These are phyloP conservation scores for Micronisus gabar DNA, from an alignment of 2,113 vertebrate species.

Conservation along the genomic window DNA sequence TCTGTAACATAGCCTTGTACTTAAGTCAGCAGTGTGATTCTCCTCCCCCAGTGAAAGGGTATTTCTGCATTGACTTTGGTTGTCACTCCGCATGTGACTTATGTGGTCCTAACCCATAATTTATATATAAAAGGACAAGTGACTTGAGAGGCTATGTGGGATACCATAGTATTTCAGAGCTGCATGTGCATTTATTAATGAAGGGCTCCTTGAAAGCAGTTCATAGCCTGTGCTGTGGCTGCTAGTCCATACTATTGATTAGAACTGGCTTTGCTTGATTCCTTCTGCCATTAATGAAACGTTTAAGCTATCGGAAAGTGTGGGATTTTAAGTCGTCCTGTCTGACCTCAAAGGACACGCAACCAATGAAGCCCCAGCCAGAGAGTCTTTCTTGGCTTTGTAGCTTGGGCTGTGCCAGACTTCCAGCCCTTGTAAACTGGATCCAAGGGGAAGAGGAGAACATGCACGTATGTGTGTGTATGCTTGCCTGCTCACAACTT, in stretches of 20 bases:
- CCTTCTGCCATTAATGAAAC: neutral
- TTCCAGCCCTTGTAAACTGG: neutral
- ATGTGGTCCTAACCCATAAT: neutral
- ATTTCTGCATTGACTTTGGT: neutral
- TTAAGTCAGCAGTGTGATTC: neutral
- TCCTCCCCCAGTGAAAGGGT: neutral
- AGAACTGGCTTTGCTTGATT: neutral
- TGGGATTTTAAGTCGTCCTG: neutral
- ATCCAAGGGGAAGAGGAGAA: neutral
- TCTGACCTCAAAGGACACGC: neutral
- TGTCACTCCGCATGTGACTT: neutral
- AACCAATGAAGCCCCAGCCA: neutral
- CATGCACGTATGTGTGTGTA: accelerated
- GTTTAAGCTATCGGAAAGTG: neutral
- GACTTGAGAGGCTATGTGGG: neutral
- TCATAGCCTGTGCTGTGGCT: neutral
- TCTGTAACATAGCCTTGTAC: neutral
- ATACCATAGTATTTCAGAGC: neutral
- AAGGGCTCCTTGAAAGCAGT: neutral
- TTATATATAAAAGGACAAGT: neutral
- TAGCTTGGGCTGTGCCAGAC: neutral
- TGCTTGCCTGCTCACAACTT: too few relatives aligned
- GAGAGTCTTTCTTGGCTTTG: neutral
- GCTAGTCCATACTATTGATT: too few relatives aligned
- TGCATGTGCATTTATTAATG: too few relatives aligned